Evolutionary conservation across 2,888 invertebrate genomes (phyloP).

Genomic region (Plemyria rubiginata): DNA sequence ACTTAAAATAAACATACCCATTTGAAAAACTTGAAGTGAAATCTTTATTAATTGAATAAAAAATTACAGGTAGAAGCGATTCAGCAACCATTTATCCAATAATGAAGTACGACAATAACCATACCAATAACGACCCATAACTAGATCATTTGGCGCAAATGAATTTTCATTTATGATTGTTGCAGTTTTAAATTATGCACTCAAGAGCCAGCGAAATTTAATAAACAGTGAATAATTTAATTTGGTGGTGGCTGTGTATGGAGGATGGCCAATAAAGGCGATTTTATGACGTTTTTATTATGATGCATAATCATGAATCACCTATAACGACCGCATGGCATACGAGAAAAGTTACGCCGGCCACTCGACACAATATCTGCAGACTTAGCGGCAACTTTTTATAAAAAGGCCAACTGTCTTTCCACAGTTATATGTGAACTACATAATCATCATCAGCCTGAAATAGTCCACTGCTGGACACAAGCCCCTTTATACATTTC

Average conservation of each 20-base stretch:
- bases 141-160: slow-evolving; percentile 64
- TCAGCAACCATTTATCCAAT: neutral
- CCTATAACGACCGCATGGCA: slow-evolving; percentile 65
- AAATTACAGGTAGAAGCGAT: no score
- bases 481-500: no score
- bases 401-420: no score
- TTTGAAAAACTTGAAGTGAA: no score
- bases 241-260: slow-evolving; percentile 75
- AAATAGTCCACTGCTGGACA: no score
- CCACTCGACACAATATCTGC: slow-evolving; percentile 57
- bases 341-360: slow-evolving; percentile 62
- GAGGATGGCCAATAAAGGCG: slow-evolving; percentile 80
- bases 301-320: slow-evolving; percentile 82
- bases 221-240: slow-evolving; percentile 82
- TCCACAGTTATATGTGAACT: no score
- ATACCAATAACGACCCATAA: slow-evolving; percentile 23
- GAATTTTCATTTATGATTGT: slow-evolving; percentile 62
- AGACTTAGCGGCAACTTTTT: no score
- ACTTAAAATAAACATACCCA: no score
- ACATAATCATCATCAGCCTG: no score
- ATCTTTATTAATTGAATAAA: neutral
- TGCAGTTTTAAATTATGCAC: slow-evolving; percentile 72
- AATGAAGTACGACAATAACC: slow-evolving; percentile 12
- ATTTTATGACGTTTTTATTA: slow-evolving; percentile 82
- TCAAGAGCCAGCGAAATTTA: slow-evolving; percentile 77